phyloP scores from a whole-genome alignment of 2,113 vertebrate genomes.

The Craseonycteris thonglongyai region DNA sequence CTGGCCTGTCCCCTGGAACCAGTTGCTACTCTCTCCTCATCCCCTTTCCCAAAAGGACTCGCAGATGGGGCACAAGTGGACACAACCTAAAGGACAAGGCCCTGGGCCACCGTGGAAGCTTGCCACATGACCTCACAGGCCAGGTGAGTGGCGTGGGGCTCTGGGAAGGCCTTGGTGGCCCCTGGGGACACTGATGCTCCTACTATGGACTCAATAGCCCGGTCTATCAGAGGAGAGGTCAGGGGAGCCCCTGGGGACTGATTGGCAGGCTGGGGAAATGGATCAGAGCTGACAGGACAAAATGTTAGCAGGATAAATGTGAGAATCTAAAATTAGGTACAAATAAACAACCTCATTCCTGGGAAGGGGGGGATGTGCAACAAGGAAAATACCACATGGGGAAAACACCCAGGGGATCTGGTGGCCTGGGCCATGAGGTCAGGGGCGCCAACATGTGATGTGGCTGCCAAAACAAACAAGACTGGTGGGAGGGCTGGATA shows the following conservation, averaged over 20 bases:
- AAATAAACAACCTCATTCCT: constrained; percentile 37
- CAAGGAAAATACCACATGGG: neutral
- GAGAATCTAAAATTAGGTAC: constrained; percentile 46
- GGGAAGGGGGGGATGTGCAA: neutral
- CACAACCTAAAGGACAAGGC: neutral
- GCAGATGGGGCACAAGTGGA: neutral
- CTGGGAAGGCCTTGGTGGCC: neutral
- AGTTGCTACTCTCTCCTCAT: neutral
- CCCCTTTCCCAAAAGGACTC: neutral
- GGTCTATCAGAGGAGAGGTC: neutral
- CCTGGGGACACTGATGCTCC: neutral
- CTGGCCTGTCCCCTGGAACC: neutral
- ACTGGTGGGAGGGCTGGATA: no score
- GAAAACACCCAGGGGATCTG: neutral
- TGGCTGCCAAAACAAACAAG: neutral
- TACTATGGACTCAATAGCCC: neutral
- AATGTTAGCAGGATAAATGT: neutral
- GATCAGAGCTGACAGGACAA: neutral
- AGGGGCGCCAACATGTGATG: neutral
- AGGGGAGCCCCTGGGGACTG: neutral
- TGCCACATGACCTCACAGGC: neutral
- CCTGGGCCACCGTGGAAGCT: neutral
- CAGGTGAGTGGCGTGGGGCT: neutral
- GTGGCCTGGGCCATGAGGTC: neutral
- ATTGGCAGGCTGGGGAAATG: neutral